phyloP scores from a whole-genome alignment of 2,113 vertebrate species.

The Gracilinanus agilis region DNA sequence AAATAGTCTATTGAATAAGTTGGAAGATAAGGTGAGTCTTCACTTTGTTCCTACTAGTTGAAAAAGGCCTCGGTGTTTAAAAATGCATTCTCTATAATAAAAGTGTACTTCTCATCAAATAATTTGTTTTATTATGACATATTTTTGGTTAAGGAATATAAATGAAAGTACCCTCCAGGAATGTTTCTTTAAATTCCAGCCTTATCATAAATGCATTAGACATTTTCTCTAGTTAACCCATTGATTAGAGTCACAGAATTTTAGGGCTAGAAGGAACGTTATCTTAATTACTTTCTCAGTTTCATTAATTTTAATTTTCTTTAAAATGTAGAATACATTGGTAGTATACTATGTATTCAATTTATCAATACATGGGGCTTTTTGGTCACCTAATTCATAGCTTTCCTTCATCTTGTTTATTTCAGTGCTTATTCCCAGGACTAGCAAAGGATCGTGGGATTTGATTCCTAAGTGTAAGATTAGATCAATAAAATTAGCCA shows the following conservation, averaged over 20 bases:
- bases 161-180: constrained; percentile 55
- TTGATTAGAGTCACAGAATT: not conserved
- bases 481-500: constrained; percentile 86
- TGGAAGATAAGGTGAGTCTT: not conserved
- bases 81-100: constrained; percentile 56
- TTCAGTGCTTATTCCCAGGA: constrained; percentile 75
- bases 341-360: constrained; percentile 1
- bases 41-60: constrained; percentile 14
- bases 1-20: not conserved
- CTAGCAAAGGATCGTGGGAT: constrained; percentile 83
- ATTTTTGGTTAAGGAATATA: constrained; percentile 43
- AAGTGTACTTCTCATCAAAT: constrained; percentile 55
- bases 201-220: constrained; percentile 19
- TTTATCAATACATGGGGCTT: not conserved
- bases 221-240: constrained; percentile 20
- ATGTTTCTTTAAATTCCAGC: constrained; percentile 13
- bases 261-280: not conserved
- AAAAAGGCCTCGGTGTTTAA: constrained; percentile 28
- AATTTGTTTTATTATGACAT: constrained; percentile 51
- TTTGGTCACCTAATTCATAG: constrained; percentile 69
- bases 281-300: constrained; percentile 34
- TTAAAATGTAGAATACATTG: not conserved
- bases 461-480: constrained; percentile 81
- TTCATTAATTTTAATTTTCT: constrained; percentile 15
- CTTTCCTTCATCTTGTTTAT: constrained; percentile 76